Evolutionary conservation across 2,113 vertebrate species (phyloP).

Genomic region (Oncorhynchus masou): DNA sequence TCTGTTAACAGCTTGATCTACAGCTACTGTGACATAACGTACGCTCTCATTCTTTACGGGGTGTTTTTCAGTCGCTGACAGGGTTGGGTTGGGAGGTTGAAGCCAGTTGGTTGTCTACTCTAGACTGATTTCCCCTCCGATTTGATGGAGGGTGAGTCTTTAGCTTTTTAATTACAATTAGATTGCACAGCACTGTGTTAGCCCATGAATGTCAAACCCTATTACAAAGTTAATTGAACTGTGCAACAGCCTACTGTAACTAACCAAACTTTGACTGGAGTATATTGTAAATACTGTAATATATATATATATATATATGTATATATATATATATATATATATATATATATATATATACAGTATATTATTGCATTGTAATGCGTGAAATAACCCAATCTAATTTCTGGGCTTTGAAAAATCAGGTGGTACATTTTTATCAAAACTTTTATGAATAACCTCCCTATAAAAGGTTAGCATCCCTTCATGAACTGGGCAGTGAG

Average conservation of each 20-base stretch:
- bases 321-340: background rate
- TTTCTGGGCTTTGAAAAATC: background rate
- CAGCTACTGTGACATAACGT: conserved; percentile 43
- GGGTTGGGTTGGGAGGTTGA: background rate
- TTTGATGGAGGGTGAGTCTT: background rate
- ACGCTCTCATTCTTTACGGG: background rate
- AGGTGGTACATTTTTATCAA: background rate
- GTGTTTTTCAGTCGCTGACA: background rate
- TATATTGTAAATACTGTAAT: background rate
- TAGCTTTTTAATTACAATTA: background rate
- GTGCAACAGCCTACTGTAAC: background rate
- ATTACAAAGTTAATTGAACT: background rate
- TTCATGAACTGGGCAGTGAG: background rate
- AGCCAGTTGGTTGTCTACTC: background rate
- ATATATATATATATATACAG: too few relatives aligned
- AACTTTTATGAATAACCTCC: background rate
- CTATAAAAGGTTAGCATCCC: background rate
- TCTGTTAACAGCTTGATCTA: conserved; percentile 72
- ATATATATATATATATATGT: background rate
- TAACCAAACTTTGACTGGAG: background rate
- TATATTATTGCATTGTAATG: background rate
- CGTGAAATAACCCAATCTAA: background rate
- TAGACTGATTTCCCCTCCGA: background rate
- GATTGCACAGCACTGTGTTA: background rate
- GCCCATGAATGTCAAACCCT: background rate